Evolutionary conservation across 1,140 invertebrate species (phyloP).

Genomic region (Penaeus chinensis): DNA sequence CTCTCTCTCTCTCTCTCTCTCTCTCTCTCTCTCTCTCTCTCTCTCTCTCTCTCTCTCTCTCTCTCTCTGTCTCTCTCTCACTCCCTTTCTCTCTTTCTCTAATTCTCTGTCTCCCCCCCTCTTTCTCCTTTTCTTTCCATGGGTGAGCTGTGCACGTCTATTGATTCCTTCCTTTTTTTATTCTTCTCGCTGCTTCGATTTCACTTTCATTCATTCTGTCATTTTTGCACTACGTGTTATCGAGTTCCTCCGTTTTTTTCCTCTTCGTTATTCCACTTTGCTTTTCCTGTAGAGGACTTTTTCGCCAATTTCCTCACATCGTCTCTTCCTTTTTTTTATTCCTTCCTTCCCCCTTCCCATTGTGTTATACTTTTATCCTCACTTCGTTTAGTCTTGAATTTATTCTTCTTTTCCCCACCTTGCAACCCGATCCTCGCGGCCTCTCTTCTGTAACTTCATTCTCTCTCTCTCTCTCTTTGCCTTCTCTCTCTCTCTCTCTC

Average conservation of each 20-base stretch:
- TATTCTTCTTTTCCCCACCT: too few species aligned
- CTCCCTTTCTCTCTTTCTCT: background rate
- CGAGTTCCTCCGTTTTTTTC: slow-evolving; percentile 7
- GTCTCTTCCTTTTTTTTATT: background rate
- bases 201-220: slow-evolving; percentile 14
- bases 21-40: too few species aligned
- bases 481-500: too few species aligned
- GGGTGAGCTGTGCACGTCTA: slow-evolving; percentile 13
- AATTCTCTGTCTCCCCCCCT: background rate
- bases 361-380: slow-evolving; percentile 7
- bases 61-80: too few species aligned
- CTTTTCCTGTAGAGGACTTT: slow-evolving; percentile 9
- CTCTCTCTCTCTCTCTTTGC: too few species aligned
- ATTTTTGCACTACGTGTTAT: slow-evolving; percentile 21
- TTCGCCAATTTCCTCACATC: background rate
- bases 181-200: background rate
- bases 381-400: background rate
- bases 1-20: too few species aligned
- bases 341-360: background rate
- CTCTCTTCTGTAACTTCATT: too few species aligned
- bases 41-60: too few species aligned
- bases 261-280: slow-evolving; percentile 21
- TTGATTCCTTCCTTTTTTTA: slow-evolving; percentile 15
- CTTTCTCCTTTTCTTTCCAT: background rate
- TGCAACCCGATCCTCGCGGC: too few species aligned